Base-by-base conservation (phyloP, 1,140 invertebrate species). In the Cotesia glomerata region DNA sequence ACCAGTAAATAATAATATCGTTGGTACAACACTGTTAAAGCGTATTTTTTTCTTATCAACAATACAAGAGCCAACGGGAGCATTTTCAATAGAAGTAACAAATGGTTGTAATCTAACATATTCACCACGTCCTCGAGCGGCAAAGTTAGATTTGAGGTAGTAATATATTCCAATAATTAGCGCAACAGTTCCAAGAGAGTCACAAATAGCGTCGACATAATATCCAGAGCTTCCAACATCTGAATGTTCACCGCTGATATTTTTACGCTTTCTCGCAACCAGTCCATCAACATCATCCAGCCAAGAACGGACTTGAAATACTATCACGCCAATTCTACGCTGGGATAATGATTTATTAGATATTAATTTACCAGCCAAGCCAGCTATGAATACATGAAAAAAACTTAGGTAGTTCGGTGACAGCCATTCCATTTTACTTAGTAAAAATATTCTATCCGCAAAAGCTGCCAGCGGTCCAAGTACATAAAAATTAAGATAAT, bases 281-380 rank as follows among this genome's bases (percentile, higher is more conserved):
- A 93, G 91, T 0, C 94, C 94, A 79, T 95, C 94, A 63, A 95
- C 79, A 79, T 94, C 93, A 78, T 95, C 94, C 32, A 95, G 76
- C 83, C 93, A 94, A 70, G 93, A 93, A 68, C 94, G 86, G 5
- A 94, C 81, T 85, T 94, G 91, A 80, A 94, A 95, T 4, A 95
- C 78, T 4, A 93, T 80, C 1, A 94, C 90, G 0, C 91, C 93
- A 0, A 94, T 65, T 13, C 92, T 87, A 45, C 94, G 83, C 45
- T 90, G 90, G 3, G 89, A 87, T 32, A 95, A 81, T 75, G 89
- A 91, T 77, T 92, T 91, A 69, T 89, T 92, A 0, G 92, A 89
- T 36, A 95, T 85, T 26, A 93, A 88, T 78, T 92, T 93, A 4
- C 90, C 92, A 18, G 91, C 90, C 3, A 91, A 56, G 39, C 93